Evolutionary conservation across 2,797 vertebrate species (phyloP).

Genomic region (Lates japonicus): DNA sequence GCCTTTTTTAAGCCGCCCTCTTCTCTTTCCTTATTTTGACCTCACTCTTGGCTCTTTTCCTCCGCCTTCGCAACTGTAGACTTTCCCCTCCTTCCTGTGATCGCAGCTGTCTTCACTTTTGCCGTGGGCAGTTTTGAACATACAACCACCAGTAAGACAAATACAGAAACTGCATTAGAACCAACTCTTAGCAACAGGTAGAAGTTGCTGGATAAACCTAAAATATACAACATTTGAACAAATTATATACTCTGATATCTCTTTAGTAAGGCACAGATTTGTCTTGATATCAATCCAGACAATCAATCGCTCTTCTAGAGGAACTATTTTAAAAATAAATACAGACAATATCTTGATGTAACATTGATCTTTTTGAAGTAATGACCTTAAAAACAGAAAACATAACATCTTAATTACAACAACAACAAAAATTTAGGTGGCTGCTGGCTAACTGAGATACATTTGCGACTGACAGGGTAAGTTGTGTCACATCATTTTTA

Average conservation of each 20-base stretch:
- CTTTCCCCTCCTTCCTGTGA: slow-evolving; percentile 10
- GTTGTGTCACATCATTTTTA: neutral
- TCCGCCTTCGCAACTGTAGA: slow-evolving; percentile 15
- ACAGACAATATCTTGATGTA: neutral
- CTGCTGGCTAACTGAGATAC: neutral
- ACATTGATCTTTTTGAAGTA: neutral
- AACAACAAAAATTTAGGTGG: too few species aligned
- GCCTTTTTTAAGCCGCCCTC: slow-evolving; percentile 29
- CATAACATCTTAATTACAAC: neutral
- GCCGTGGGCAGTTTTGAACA: neutral
- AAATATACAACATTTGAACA: neutral
- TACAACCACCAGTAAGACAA: neutral
- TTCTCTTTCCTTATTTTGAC: slow-evolving; percentile 38
- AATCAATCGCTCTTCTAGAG: too few species aligned
- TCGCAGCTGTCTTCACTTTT: slow-evolving; percentile 3
- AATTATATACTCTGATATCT: neutral
- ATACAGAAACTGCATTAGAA: neutral
- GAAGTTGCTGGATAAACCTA: neutral
- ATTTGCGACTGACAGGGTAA: neutral
- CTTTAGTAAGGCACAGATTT: neutral
- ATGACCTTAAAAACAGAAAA: neutral
- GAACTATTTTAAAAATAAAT: too few species aligned
- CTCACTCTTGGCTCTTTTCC: slow-evolving; percentile 32
- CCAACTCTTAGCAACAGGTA: neutral
- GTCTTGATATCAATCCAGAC: neutral